Evolutionary conservation across 1,140 invertebrate species (phyloP), one percentile per base, ranked within the genome.

Genomic region (Parasteatoda tepidariorum): DNA sequence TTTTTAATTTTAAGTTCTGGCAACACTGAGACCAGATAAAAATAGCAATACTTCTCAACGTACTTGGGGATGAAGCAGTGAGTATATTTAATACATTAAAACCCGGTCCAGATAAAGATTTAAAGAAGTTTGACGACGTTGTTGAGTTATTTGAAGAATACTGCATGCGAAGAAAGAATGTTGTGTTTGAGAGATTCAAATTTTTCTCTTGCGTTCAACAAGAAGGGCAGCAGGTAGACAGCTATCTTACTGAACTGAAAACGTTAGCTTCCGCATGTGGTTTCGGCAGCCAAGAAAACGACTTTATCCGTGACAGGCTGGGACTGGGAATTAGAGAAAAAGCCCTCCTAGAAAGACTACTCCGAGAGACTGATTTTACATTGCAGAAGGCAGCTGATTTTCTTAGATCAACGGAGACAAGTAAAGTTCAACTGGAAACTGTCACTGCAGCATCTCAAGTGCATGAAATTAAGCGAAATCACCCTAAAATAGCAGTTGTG

Each of bases 171-270:
- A 61, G 70, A 61, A 62, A 9, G 9, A 70, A 70, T 22, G 30
- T 11, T 6, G 41, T 54, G 41, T 70, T 41, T 70, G 67, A 70
- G n/a, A 6, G 38, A n/a, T 73, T 6, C 13, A 73, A 73, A 24
- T 73, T 73, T 54, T 73, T 73, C 28, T 55, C 70, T 24, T 61
- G 38, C 24, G 6, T 13, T 55, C 70, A 73, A 24, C 64, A 67
- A 15, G 64, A 67, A 67, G 64, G 64, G 9, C 64, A 90, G 73
- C 28, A 85, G 30, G 86, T 88, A 0, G 88, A 89, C 78, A 81
- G 84, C n/a, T 89, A 88, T 84, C 87, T 89, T 24, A 89, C 87
- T 15, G 70, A 85, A 11, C 76, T 89, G 31, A 87, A 89, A 81
- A 76, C 84, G 2, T 64, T 89, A 24, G 87, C 87, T 24, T 86